phyloP scores from a whole-genome alignment of 2,113 vertebrate genomes.

The Gobiocypris rarus region DNA sequence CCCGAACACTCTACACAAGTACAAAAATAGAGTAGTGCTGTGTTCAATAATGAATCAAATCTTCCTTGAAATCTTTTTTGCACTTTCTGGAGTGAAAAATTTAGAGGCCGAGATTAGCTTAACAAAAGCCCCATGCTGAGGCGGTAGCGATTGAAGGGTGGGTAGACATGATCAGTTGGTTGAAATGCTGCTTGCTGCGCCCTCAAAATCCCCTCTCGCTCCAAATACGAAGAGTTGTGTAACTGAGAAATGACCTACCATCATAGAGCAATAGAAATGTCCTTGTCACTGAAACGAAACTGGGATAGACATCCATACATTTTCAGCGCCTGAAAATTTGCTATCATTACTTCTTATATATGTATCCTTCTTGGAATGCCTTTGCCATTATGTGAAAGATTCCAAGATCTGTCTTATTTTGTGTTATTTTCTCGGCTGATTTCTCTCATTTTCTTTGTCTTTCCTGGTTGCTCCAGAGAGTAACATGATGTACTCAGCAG shows the following conservation, averaged over 20 bases:
- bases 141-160: slow-evolving; percentile 35
- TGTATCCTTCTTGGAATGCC: neutral
- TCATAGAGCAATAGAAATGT: neutral
- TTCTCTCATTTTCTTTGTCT: slow-evolving; percentile 42
- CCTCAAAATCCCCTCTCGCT: slow-evolving; percentile 58
- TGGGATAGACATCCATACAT: neutral
- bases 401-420: slow-evolving; percentile 30
- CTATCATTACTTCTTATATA: slow-evolving; percentile 15
- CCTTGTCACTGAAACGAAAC: neutral
- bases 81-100: slow-evolving; percentile 50
- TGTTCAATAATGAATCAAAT: slow-evolving; percentile 60
- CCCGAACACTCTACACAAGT: slow-evolving; percentile 42
- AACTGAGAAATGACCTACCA: neutral
- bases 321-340: slow-evolving; percentile 15
- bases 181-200: slow-evolving; percentile 38
- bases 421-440: slow-evolving; percentile 37
- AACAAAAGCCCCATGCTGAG: slow-evolving; percentile 60
- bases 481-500: slow-evolving; percentile 52
- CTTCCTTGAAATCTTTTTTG: slow-evolving; percentile 38
- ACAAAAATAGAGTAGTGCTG: slow-evolving; percentile 49
- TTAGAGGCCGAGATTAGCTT: slow-evolving; percentile 39
- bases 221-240: slow-evolving; percentile 60
- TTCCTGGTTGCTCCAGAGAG: slow-evolving; percentile 30
- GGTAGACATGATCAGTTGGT: slow-evolving; percentile 36
- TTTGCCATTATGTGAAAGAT: neutral